These are phyloP conservation scores for Zaprionus lineosus DNA, from an alignment of 2,888 invertebrate species.

Conservation along the genomic window DNA sequence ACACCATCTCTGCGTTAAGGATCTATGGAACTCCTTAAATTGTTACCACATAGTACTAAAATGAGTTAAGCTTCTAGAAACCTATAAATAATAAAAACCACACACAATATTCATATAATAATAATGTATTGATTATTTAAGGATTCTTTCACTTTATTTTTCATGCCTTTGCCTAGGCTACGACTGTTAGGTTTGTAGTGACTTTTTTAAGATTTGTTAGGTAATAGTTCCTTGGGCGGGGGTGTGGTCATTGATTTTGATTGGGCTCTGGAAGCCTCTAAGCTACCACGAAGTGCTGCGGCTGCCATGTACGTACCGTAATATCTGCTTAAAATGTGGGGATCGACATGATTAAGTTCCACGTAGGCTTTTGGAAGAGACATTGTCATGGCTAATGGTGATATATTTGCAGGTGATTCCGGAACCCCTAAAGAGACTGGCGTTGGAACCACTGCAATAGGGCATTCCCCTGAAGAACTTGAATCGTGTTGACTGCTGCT, in stretches of 20 bases:
- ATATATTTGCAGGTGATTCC: background rate
- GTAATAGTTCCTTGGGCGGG: slow-evolving; percentile 48
- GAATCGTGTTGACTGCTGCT: slow-evolving; percentile 63
- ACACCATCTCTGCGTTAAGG: too few species aligned
- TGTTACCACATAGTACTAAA: too few species aligned
- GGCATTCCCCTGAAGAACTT: slow-evolving; percentile 62
- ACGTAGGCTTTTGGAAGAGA: slow-evolving; percentile 37
- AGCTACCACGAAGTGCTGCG: slow-evolving; percentile 60
- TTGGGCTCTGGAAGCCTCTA: slow-evolving; percentile 47
- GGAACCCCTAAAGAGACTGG: background rate
- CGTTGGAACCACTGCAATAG: background rate
- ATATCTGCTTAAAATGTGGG: slow-evolving; percentile 80
- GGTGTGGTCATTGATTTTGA: slow-evolving; percentile 21
- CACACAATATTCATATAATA: too few species aligned
- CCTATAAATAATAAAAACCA: too few species aligned
- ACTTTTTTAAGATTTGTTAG: slow-evolving; percentile 43
- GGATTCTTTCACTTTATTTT: too few species aligned
- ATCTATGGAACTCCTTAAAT: too few species aligned
- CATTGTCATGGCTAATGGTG: slow-evolving; percentile 15
- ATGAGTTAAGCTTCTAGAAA: too few species aligned
- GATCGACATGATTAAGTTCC: slow-evolving; percentile 66
- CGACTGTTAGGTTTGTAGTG: background rate
- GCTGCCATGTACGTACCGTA: slow-evolving; percentile 82
- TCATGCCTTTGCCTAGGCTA: too few species aligned
- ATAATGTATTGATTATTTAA: too few species aligned